Evolutionary conservation across 2,888 invertebrate genomes (phyloP), one percentile per base, ranked within the genome.

Genomic region (Flexamia atlantica): DNA sequence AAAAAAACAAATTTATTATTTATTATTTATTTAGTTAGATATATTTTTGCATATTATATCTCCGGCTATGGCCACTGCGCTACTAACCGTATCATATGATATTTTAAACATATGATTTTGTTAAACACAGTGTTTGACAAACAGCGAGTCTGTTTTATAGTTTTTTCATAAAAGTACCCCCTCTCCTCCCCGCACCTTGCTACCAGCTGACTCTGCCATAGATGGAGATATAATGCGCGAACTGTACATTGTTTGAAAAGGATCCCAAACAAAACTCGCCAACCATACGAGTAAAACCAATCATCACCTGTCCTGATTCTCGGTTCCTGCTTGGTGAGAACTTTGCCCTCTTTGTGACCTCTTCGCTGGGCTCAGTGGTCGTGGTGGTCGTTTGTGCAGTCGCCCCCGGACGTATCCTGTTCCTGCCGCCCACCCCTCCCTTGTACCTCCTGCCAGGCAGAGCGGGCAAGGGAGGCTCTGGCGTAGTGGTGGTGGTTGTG

Each of bases 321-420:
- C 86, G 84, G 60, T 83, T 86, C 25, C 85, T 88, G 85, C 89
- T 88, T 0, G 87, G 87, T 40, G 87, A 87, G 28, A 88, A 86
- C 32, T 87, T 88, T 4, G 90, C 89, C 82, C 89, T 90, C 46
- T 90, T 90, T 88, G 5, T 89, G 89, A 90, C 81, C 88, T 90
- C 90, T 0, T 89, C 89, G 0, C 86, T 60, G 7, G 85, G 60
- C 9, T 86, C 85, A 9, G 86, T 86, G 0, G 87, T 85, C 7
- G 86, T 84, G 14, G 86, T 40, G 36, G 64, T 28, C 23, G 46
- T 46, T 5, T 36, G 32, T 20, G 74, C 84, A n/a, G 50, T 50
- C 5, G 79, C 70, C 14, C 64, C 36, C 2, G 80, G 60, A 10
- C 85, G 60, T 14, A 84, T 28, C 36, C 82, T 82, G 40, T 60